Conservation (phyloP, 2,113 vertebrate genomes). For the Casuarius casuarius region DNA sequence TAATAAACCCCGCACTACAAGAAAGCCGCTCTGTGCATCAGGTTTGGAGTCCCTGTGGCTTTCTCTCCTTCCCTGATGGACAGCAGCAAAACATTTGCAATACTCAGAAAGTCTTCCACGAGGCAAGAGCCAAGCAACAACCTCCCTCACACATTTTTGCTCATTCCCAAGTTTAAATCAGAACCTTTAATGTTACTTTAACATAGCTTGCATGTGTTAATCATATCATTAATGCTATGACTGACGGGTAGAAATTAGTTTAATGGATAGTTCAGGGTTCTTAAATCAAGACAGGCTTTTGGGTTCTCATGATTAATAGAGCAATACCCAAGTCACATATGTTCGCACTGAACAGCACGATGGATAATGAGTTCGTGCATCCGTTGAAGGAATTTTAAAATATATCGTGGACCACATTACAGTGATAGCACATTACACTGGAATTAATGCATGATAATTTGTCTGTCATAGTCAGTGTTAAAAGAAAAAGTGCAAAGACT, state of each 20-base stretch:
- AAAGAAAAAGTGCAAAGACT: neutral
- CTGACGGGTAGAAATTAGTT: constrained; percentile 48
- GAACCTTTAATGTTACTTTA: constrained; percentile 5
- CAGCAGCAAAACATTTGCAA: neutral
- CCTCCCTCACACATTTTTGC: neutral
- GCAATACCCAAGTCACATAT: constrained; percentile 15
- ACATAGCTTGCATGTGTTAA: neutral
- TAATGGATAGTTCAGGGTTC: constrained; percentile 50
- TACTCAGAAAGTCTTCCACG: neutral
- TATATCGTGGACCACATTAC: neutral
- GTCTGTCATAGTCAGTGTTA: neutral
- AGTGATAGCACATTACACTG: neutral
- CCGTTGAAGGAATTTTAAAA: constrained; percentile 16
- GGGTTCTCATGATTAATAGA: constrained; percentile 53
- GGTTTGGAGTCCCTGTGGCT: neutral
- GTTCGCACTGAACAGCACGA: neutral
- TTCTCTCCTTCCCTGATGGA: neutral
- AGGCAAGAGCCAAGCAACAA: neutral
- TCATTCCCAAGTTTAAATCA: neutral
- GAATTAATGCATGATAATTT: neutral
- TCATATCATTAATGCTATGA: constrained; percentile 45
- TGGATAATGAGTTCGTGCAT: constrained; percentile 32
- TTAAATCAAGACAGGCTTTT: constrained; percentile 65
- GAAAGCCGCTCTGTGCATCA: neutral
- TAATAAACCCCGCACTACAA: neutral